Evolutionary conservation across 2,888 invertebrate species (phyloP).

Genomic region (Chloroclystis v-ata): DNA sequence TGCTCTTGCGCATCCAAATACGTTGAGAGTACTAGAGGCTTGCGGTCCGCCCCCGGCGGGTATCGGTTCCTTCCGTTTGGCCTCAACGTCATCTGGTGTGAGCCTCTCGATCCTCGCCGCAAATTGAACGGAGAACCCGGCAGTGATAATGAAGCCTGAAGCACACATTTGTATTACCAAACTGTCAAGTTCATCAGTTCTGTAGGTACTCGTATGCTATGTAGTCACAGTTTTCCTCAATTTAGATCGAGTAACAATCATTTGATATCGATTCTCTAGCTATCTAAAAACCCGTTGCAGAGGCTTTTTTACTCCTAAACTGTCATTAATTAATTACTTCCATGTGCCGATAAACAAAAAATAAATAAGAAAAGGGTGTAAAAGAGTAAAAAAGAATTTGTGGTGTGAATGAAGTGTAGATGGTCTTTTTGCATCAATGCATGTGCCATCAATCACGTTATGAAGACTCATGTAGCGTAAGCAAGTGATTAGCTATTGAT

Average conservation of each 20-base stretch:
- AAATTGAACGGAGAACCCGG: conserved; percentile 98
- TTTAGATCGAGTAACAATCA: conserved; percentile 58
- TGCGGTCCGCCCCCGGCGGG: conserved; percentile 91
- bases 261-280: conserved; percentile 31
- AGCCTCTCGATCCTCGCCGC: conserved; percentile 92
- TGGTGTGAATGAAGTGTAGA: conserved; percentile 54
- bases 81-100: conserved; percentile 93
- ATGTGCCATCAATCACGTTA: conserved; percentile 26
- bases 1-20: conserved; percentile 96
- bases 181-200: conserved; percentile 21
- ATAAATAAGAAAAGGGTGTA: conserved; percentile 33
- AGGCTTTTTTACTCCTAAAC: conserved; percentile 57
- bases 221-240: conserved; percentile 62
- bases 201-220: conserved; percentile 17
- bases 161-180: conserved; percentile 39
- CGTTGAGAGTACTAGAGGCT: conserved; percentile 95
- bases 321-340: conserved; percentile 56
- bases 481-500: conserved; percentile 17
- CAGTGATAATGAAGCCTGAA: conserved; percentile 96
- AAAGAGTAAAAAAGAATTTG: conserved; percentile 35
- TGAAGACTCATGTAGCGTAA: conserved; percentile 37
- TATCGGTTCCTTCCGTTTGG: conserved; percentile 87
- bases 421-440: conserved; percentile 56
- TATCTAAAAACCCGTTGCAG: conserved; percentile 54
- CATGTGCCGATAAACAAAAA: conserved; percentile 77